These are phyloP conservation scores for Nicator chloris DNA, from an alignment of 2,113 vertebrate species.

Conservation along the genomic window DNA sequence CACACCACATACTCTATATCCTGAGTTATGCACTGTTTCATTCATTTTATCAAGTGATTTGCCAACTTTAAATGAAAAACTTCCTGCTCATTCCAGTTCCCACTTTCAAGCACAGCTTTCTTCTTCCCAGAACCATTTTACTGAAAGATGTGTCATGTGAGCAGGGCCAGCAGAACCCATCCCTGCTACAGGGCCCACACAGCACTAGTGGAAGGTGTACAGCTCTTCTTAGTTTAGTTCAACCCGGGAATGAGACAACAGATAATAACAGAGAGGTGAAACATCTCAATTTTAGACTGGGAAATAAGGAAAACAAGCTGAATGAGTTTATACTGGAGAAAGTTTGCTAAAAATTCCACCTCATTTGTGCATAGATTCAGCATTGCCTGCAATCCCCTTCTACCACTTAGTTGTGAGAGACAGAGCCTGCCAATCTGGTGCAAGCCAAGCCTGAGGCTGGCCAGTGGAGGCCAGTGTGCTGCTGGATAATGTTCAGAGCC, in stretches of 20 bases:
- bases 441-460: background rate
- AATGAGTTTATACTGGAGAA: background rate
- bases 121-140: background rate
- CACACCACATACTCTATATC: background rate
- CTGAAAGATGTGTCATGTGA: background rate
- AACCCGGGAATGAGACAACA: background rate
- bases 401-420: rapidly evolving
- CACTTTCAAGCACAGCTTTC: background rate
- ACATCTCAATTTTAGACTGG: background rate
- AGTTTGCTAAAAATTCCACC: background rate
- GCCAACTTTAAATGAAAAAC: background rate
- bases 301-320: background rate
- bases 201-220: background rate
- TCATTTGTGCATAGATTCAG: background rate
- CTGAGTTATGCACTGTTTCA: background rate
- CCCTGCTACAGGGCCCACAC: background rate
- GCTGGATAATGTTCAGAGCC: background rate
- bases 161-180: background rate
- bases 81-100: background rate
- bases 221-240: background rate
- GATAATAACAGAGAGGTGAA: background rate
- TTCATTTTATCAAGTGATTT: background rate
- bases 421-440: background rate
- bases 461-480: background rate
- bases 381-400: background rate